Evolutionary conservation across 1,140 invertebrate species (phyloP), one percentile per base, ranked within the genome.

Genomic region (Pteromalus puparum): DNA sequence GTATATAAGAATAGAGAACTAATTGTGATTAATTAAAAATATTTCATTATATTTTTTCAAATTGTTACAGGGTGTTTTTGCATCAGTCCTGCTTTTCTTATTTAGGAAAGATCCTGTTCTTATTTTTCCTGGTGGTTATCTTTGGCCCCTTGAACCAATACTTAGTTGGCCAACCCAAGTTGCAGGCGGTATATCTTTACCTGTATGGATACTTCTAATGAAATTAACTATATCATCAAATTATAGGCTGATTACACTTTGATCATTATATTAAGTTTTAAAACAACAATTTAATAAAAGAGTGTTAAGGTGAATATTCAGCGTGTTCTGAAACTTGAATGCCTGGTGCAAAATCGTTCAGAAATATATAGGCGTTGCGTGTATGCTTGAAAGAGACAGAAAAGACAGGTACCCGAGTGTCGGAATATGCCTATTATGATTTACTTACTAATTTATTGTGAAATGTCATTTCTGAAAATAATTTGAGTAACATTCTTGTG

Each of bases 131-230:
- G 86, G 89, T 72, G 90, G 86, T 34, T 85, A 82, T 28, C 34
- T 93, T 24, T 92, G 90, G 90, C 91, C 91, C 1, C 42, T 93
- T 9, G 84, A 90, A 76, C 78, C 76, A 74, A 61, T 93, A 21
- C 76, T 93, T 7, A 91, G 90, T 76, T 93, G 91, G 92, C 92
- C 92, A 26, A 87, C 88, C 76, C 48, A 85, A 77, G 86, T 90
- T 9, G 87, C 90, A 38, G 89, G 90, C 87, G 89, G 89, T 7
- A 91, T 93, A 87, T 92, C 92, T 83, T 86, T 93, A 18, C 42
- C 88, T 15, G 86, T 81, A 65, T 92, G 92, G 92, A 79, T 89
- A 65, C 28, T 90, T n/a, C 86, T 92, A n/a, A 70, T 87, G 15
- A 91, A 86, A 87, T 34, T 90, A 24, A 90, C 88, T 26, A 65